A percentile compares a stretch with the other conserved stretches of the same genome.
Conservation (phyloP, 2,113 vertebrate species). For the Pelusios castaneus region DNA sequence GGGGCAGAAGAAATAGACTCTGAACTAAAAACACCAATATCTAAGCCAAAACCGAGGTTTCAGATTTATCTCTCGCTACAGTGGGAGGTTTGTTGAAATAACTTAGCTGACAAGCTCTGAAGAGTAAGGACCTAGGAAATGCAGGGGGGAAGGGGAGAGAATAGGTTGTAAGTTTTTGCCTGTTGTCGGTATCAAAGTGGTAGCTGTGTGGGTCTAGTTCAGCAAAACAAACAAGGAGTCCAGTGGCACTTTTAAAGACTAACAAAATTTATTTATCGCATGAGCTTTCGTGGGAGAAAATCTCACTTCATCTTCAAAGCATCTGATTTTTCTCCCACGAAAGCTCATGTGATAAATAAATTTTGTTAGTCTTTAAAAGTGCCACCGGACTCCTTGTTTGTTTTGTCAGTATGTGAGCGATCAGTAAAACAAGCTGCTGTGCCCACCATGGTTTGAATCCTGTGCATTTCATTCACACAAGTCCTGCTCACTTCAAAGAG, state of each 20-base stretch:
- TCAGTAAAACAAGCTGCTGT: background rate
- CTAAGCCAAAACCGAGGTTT: background rate
- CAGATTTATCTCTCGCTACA: background rate
- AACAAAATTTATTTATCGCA: too few relatives aligned
- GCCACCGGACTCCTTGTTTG: too few relatives aligned
- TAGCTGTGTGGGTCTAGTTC: too few relatives aligned
- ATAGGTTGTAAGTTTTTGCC: background rate
- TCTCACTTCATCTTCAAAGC: too few relatives aligned
- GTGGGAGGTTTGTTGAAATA: conserved; percentile 28
- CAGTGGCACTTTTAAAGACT: too few relatives aligned
- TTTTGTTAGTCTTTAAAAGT: too few relatives aligned
- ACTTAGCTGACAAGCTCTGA: conserved; percentile 12
- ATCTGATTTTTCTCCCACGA: too few relatives aligned
- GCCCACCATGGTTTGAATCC: background rate
- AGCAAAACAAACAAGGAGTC: too few relatives aligned
- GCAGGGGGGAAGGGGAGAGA: conserved; percentile 8
- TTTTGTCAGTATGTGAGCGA: conserved; percentile 50
- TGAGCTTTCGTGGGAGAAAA: too few relatives aligned
- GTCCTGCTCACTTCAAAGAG: background rate
- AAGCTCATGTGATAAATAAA: too few relatives aligned
- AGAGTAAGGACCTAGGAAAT: conserved; percentile 40
- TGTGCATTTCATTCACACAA: background rate
- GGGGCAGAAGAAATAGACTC: background rate
- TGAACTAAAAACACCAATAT: background rate
- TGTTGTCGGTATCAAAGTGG: conserved; percentile 24